These are phyloP conservation scores for Capreolus pygargus DNA, from an alignment of 2,113 vertebrate species.

Conservation along the genomic window DNA sequence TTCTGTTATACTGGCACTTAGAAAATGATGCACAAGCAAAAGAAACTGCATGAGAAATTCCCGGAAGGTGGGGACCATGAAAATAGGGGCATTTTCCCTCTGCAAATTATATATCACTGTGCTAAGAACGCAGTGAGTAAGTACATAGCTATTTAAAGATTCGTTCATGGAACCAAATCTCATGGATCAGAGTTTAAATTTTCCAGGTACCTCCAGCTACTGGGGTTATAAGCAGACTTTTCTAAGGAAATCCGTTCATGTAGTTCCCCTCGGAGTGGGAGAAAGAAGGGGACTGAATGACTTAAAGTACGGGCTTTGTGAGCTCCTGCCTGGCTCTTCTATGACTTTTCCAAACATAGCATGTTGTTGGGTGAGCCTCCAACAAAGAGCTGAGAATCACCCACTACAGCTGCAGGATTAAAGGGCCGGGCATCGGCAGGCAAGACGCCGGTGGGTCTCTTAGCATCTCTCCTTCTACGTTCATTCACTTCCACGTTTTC, in stretches of 20 bases:
- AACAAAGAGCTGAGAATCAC: not conserved
- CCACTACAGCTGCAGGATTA: not conserved
- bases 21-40: not conserved
- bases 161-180: not conserved
- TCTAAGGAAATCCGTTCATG: not conserved
- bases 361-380: not conserved
- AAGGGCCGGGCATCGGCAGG: accelerated
- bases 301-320: not conserved
- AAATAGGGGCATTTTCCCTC: not conserved
- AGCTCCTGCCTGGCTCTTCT: not conserved
- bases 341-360: not conserved
- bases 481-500: not conserved
- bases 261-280: not conserved
- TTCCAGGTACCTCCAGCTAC: not conserved
- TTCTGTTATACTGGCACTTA: not conserved
- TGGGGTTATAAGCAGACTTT: not conserved
- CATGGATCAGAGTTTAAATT: not conserved
- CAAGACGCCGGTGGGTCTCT: not conserved
- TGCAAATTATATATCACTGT: not conserved
- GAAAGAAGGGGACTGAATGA: not conserved
- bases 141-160: not conserved
- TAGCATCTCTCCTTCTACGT: not conserved
- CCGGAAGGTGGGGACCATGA: not conserved
- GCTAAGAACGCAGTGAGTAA: not conserved
- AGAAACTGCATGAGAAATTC: not conserved